Percentiles rank a stretch among this genome's conserved stretches.
These are phyloP conservation scores for Neosalanx taihuensis DNA, from an alignment of 2,797 vertebrate genomes.

Conservation along the genomic window DNA sequence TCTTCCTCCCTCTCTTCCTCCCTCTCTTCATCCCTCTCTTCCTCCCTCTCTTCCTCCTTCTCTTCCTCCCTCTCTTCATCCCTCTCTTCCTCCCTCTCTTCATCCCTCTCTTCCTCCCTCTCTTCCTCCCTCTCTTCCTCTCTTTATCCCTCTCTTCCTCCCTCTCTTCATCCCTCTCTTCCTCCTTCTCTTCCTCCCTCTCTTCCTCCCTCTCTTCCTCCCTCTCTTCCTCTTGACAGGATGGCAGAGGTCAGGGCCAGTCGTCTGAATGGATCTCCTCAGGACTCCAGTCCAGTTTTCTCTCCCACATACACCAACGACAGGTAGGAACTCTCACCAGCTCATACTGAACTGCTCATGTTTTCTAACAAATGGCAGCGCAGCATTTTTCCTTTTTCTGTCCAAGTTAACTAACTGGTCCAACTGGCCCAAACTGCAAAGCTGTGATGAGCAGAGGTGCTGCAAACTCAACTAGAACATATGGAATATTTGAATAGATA, in stretches of 20 bases:
- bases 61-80: neutral
- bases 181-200: too few species aligned
- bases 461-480: too few species aligned
- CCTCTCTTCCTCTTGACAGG: conserved; percentile 49
- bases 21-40: neutral
- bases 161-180: neutral
- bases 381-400: too few species aligned
- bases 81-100: neutral
- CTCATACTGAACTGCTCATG: too few species aligned
- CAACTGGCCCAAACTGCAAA: too few species aligned
- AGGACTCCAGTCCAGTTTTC: conserved; percentile 50
- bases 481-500: too few species aligned
- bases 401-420: too few species aligned
- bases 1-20: too few species aligned
- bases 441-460: too few species aligned
- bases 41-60: neutral
- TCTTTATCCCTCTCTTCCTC: neutral
- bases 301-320: conserved; percentile 50
- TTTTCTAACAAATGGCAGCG: too few species aligned
- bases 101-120: neutral
- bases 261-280: conserved; percentile 48
- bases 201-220: too few species aligned
- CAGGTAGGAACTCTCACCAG: conserved; percentile 52
- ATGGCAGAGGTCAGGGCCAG: conserved; percentile 67
- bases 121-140: neutral